Conservation (phyloP, 2,113 vertebrate species). For the Antigone vipio region DNA sequence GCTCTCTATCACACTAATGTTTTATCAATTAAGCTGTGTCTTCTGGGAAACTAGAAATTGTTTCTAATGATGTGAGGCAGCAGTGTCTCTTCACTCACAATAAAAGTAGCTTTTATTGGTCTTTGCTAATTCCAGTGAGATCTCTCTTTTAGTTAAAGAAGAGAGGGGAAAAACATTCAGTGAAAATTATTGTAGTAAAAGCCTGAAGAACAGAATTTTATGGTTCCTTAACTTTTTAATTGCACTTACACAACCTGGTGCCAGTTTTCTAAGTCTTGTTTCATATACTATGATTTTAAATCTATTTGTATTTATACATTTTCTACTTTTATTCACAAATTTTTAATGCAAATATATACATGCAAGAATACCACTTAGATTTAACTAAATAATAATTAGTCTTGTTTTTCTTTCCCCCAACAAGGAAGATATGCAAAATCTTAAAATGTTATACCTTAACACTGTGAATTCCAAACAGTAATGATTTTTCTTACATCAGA, state of each 20-base stretch:
- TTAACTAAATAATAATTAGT: neutral
- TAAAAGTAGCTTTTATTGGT: slow-evolving; percentile 17
- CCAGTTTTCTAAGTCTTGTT: neutral
- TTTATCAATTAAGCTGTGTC: slow-evolving; percentile 52
- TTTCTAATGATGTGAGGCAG: slow-evolving; percentile 34
- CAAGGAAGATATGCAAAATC: neutral
- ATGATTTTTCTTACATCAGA: neutral
- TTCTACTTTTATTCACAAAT: neutral
- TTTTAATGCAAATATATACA: neutral
- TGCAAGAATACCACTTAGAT: neutral
- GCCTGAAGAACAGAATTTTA: neutral
- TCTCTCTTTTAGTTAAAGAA: neutral
- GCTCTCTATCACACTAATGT: neutral
- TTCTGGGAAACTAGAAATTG: slow-evolving; percentile 29
- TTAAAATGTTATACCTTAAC: neutral
- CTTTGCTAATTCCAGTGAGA: neutral
- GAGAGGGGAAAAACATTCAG: neutral
- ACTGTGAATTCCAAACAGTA: neutral
- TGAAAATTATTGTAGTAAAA: neutral
- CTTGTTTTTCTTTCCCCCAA: neutral
- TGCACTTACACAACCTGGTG: neutral
- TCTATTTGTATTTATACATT: neutral
- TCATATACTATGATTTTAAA: neutral
- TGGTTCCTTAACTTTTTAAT: neutral
- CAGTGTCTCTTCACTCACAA: neutral